Evolutionary conservation across 1,140 invertebrate genomes (phyloP).

Genomic region (Diabrotica undecimpunctata): DNA sequence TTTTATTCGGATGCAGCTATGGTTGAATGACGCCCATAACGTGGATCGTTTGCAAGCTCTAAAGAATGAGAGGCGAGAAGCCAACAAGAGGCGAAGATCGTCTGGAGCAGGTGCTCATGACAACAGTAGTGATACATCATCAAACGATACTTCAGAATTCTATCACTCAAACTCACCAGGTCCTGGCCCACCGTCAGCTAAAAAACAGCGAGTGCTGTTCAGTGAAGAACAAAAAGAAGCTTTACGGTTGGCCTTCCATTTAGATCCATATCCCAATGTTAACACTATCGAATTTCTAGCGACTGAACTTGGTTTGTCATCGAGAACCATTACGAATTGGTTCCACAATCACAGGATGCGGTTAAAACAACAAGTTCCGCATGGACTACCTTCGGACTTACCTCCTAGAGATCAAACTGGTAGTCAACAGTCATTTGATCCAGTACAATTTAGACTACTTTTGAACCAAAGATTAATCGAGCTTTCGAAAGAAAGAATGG

Average conservation of each 20-base stretch:
- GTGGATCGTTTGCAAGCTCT: slow-evolving; percentile 81
- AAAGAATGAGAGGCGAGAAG: slow-evolving; percentile 86
- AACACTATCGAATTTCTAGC: slow-evolving; percentile 94
- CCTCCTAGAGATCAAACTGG: slow-evolving; percentile 65
- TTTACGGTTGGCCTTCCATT: slow-evolving; percentile 83
- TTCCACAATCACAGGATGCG: slow-evolving; percentile 96
- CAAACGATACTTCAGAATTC: slow-evolving; percentile 84
- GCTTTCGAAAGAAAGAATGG: slow-evolving; percentile 77
- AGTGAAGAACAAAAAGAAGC: slow-evolving; percentile 98
- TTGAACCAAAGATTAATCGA: slow-evolving; percentile 84
- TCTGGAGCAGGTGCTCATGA: slow-evolving; percentile 74
- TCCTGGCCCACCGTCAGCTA: slow-evolving; percentile 72
- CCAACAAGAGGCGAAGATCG: slow-evolving; percentile 79
- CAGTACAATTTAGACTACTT: slow-evolving; percentile 82
- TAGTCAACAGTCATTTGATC: slow-evolving; percentile 71
- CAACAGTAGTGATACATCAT: slow-evolving; percentile 81
- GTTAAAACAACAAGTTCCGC: slow-evolving; percentile 84
- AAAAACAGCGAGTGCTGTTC: slow-evolving; percentile 91
- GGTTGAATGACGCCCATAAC: slow-evolving; percentile 92
- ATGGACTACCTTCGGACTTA: slow-evolving; percentile 64
- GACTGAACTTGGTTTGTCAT: slow-evolving; percentile 84
- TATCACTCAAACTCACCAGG: slow-evolving; percentile 81
- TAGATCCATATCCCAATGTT: slow-evolving; percentile 95
- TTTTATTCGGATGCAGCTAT: slow-evolving; percentile 97
- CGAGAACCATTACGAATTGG: slow-evolving; percentile 97